Evolutionary conservation across 2,888 invertebrate genomes (phyloP).

Genomic region (Alviniconcha strummeri): DNA sequence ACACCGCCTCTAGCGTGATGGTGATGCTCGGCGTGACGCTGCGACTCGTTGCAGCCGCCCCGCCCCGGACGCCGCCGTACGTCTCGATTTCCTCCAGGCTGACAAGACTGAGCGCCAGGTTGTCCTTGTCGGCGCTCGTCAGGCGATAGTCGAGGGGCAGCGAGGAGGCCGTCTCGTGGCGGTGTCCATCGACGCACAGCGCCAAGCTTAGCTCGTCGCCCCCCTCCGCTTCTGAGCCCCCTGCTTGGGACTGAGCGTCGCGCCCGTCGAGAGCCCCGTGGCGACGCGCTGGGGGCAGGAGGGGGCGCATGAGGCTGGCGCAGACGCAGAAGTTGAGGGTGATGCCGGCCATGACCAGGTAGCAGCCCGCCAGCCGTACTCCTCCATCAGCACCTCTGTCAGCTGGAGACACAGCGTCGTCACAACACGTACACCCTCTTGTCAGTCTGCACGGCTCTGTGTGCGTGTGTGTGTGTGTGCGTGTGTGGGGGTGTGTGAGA

Average conservation of each 20-base stretch:
- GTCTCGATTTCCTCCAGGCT: background rate
- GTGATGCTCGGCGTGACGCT: too few relatives aligned
- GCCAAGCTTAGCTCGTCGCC: too few relatives aligned
- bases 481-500: background rate
- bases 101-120: background rate
- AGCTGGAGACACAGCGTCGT: slow-evolving; percentile 2
- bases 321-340: slow-evolving; percentile 40
- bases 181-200: too few relatives aligned
- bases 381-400: slow-evolving; percentile 32
- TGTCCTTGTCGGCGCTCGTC: too few relatives aligned
- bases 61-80: background rate
- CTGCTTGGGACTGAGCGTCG: too few relatives aligned
- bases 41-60: too few relatives aligned
- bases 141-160: background rate
- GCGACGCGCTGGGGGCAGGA: background rate
- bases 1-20: too few relatives aligned
- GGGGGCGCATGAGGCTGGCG: slow-evolving; percentile 33
- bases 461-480: background rate
- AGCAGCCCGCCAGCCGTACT: slow-evolving; percentile 33
- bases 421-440: background rate
- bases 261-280: too few relatives aligned
- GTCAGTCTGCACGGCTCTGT: background rate
- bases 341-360: slow-evolving; percentile 35
- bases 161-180: too few relatives aligned
- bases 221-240: too few relatives aligned